Percentiles rank a stretch among this genome's conserved stretches.
phyloP scores from a whole-genome alignment of 2,797 vertebrate genomes.

The Onychomys arenicola region DNA sequence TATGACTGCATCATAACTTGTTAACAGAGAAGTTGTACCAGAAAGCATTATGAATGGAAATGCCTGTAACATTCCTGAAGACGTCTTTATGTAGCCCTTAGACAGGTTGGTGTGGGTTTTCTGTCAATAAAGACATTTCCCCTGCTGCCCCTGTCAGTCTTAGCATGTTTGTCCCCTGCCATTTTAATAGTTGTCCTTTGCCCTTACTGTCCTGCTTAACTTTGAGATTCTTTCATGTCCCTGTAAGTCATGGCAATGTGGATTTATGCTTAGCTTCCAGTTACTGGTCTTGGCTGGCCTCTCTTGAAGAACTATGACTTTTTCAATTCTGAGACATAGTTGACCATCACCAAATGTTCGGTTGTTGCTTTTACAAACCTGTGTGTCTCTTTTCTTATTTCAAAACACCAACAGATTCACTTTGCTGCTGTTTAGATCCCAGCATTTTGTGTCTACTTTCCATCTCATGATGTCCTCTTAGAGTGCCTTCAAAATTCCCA shows the following conservation, averaged over 20 bases:
- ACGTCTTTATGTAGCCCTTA: not conserved
- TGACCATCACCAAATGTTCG: not conserved
- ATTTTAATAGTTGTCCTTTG: not conserved
- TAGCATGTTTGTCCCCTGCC: not conserved
- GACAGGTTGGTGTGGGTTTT: not conserved
- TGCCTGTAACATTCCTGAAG: not conserved
- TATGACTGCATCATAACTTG: not conserved
- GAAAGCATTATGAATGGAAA: not conserved
- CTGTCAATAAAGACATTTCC: not conserved
- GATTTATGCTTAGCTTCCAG: not conserved
- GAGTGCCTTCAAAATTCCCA: not conserved
- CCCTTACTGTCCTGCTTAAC: not conserved
- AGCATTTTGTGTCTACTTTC: not conserved
- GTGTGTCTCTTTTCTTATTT: not conserved
- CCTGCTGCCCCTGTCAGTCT: not conserved
- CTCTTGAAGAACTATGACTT: not conserved
- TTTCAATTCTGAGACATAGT: not conserved
- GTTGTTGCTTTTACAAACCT: not conserved
- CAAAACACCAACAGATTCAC: not conserved
- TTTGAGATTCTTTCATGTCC: not conserved
- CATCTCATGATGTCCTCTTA: not conserved
- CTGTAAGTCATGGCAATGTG: not conserved
- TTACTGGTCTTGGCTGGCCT: not conserved
- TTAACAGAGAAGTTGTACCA: not conserved
- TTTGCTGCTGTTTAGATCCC: not conserved